These are phyloP conservation scores for Cyrtorhinus lividipennis DNA, from an alignment of 1,140 invertebrate genomes.

Conservation along the genomic window DNA sequence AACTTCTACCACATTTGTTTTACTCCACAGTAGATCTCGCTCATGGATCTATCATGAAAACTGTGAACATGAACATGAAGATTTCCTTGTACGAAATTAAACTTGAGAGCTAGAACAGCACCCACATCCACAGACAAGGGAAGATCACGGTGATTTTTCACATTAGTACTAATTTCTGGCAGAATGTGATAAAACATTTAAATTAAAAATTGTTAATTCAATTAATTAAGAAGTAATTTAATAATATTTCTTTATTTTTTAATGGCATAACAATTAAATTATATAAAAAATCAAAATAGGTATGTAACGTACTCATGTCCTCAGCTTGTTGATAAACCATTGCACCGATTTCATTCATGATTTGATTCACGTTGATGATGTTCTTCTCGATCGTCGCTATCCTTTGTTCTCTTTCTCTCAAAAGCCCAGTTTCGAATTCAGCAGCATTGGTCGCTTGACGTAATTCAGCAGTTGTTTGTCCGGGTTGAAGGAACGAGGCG, in stretches of 20 bases:
- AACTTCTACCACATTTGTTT: not conserved
- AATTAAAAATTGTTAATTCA: no score
- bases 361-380: slow-evolving; percentile 79
- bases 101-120: no score
- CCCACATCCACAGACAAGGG: no score
- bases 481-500: not conserved
- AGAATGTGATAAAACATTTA: no score
- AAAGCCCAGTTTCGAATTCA: slow-evolving; percentile 60
- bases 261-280: no score
- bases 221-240: no score
- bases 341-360: slow-evolving; percentile 73
- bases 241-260: no score
- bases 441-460: slow-evolving; percentile 32
- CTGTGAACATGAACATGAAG: no score
- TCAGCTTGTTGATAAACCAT: slow-evolving; percentile 70
- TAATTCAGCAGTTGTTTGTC: not conserved
- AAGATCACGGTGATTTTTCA: no score
- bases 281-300: no score
- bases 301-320: slow-evolving; percentile 59
- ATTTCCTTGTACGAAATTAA: no score
- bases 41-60: not conserved
- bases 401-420: slow-evolving; percentile 55
- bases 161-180: no score
- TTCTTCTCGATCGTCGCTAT: slow-evolving; percentile 65
- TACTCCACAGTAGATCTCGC: not conserved